Base-by-base conservation (phyloP, 2,797 vertebrate genomes). In the Tinamus major region DNA sequence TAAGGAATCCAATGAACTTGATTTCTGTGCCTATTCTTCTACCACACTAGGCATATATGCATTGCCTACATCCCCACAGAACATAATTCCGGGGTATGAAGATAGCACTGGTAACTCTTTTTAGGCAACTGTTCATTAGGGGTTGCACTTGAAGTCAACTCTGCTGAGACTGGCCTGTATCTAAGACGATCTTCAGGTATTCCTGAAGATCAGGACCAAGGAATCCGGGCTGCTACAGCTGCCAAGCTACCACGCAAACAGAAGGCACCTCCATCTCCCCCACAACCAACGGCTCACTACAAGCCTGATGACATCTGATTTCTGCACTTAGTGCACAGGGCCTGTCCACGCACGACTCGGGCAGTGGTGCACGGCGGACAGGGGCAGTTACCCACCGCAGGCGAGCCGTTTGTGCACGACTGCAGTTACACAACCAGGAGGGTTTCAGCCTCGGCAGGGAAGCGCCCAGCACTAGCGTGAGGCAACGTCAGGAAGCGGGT, bases 391-490 rank as follows among this genome's bases (percentile, higher is more conserved):
- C 31, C 51, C 31, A 49, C 49, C 35, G 39, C 49, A 53, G 35
- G 67, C 48, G 51, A 16, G 46, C 26, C 37, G 35, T n/a, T 87
- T 82, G 74, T 6, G 4, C 10, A 51, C 55, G 11, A 90, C 6
- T 13, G 13, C 55, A 82, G 17, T 42, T 65, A 48, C 11, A 41
- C 0, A 9, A 35, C n/a, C n/a, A 92, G 61, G 89, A 89, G 63
- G 56, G 31, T 62, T 87, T 55, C 81, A 62, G 61, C 51, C 13
- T 16, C 4, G 42, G 51, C n/a, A 84, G 31, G 20, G 37, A 76
- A 87, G 19, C 3, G 1, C 5, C 8, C 10, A 7, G 1, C 31
- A 21, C 0, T 37, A 21, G 26, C 58, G 16, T 6, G 8, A 1
- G 31, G 21, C 42, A 77, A 35, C 2, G 6, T 10, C 13, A 69